Percentiles rank a stretch among this genome's conserved stretches.
Evolutionary conservation across 2,113 vertebrate species (phyloP).

Genomic region (Chamaea fasciata): DNA sequence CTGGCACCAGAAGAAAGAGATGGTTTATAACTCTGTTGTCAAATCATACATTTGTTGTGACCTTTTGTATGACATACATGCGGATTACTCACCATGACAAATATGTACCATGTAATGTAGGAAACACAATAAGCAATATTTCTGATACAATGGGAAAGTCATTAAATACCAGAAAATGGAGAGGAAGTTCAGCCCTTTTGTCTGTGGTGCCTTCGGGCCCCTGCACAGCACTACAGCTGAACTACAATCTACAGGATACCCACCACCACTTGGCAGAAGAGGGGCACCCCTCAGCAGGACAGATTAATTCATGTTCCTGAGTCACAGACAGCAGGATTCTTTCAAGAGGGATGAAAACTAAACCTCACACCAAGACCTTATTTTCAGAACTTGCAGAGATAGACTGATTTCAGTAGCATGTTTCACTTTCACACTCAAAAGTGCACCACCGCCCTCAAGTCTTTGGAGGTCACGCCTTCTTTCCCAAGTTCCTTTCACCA

Average conservation of each 20-base stretch:
- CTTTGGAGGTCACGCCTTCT: not conserved
- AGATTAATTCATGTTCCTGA: not conserved
- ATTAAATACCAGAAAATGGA: not conserved
- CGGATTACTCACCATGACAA: not conserved
- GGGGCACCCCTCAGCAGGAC: not conserved
- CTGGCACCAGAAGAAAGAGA: not conserved
- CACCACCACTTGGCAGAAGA: not conserved
- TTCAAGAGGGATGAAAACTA: not conserved
- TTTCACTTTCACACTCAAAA: not conserved
- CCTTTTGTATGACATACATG: not conserved
- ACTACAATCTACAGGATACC: not conserved
- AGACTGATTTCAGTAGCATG: not conserved
- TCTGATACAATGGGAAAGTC: not conserved
- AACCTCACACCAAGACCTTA: not conserved
- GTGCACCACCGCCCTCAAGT: fast-evolving
- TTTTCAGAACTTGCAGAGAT: not conserved
- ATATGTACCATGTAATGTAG: not conserved
- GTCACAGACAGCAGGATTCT: fast-evolving
- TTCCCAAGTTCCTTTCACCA: not conserved
- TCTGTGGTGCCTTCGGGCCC: not conserved
- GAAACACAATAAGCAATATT: not conserved
- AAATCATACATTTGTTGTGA: not conserved
- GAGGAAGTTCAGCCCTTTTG: not conserved
- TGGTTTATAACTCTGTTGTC: not conserved
- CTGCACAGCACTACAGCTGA: not conserved